phyloP scores from a whole-genome alignment of 2,888 invertebrate species.

The Drosophila buzzatii region DNA sequence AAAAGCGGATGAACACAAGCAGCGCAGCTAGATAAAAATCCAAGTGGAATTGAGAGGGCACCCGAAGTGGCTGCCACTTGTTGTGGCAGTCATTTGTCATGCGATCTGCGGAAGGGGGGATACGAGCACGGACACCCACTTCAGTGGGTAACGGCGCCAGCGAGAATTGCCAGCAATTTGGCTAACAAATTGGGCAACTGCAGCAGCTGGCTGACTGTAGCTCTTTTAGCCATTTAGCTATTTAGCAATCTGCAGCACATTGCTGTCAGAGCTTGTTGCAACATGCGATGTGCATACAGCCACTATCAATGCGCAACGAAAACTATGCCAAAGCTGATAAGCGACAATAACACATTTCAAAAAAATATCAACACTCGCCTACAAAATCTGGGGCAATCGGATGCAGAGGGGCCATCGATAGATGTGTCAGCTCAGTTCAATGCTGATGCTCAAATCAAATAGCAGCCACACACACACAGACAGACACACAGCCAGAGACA shows the following conservation, averaged over 20 bases:
- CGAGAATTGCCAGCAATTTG: slow-evolving; percentile 75
- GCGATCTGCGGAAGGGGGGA: slow-evolving; percentile 54
- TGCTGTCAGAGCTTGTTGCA: slow-evolving; percentile 70
- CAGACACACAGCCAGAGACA: neutral
- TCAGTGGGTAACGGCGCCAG: slow-evolving; percentile 56
- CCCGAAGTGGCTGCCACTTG: slow-evolving; percentile 66
- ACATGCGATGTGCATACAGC: slow-evolving; percentile 53
- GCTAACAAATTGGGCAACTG: slow-evolving; percentile 52
- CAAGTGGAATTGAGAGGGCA: slow-evolving; percentile 24
- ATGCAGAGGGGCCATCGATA: slow-evolving; percentile 28
- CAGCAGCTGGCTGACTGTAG: slow-evolving; percentile 44
- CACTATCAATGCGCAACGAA: slow-evolving; percentile 49
- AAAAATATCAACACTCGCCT: slow-evolving; percentile 22
- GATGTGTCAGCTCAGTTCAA: slow-evolving; percentile 25
- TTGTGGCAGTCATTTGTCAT: slow-evolving; percentile 65
- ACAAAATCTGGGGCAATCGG: slow-evolving; percentile 24
- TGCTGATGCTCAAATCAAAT: slow-evolving; percentile 13
- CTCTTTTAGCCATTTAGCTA: slow-evolving; percentile 21
- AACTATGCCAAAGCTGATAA: slow-evolving; percentile 64
- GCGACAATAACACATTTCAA: slow-evolving; percentile 22
- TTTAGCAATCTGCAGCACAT: slow-evolving; percentile 66
- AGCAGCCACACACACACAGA: slow-evolving; percentile 11
- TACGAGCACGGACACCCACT: slow-evolving; percentile 42
- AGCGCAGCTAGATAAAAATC: slow-evolving; percentile 4
- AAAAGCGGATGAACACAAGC: slow-evolving; percentile 37